A percentile compares a stretch with the other conserved stretches of the same genome.
Conservation (phyloP, 2,888 invertebrate genomes). For the Hirtodrosophila confusa region DNA sequence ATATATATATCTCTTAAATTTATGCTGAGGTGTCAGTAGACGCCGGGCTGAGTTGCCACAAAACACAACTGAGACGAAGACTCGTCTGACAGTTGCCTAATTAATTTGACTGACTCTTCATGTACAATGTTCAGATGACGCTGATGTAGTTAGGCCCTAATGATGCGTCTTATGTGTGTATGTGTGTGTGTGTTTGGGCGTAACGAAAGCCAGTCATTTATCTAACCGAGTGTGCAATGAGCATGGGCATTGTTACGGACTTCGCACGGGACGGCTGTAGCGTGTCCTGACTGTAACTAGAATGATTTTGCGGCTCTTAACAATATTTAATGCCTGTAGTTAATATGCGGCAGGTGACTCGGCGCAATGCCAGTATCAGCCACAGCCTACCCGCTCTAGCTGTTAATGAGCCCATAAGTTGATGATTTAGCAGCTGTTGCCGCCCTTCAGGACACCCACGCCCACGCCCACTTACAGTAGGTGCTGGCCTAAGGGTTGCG, state of each 20-base stretch:
- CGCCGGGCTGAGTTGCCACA: neutral
- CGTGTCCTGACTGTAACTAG: conserved; percentile 44
- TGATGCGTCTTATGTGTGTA: conserved; percentile 49
- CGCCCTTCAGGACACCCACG: conserved; percentile 7
- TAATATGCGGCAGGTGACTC: conserved; percentile 77
- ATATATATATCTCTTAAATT: conserved; percentile 25
- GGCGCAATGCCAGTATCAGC: conserved; percentile 43
- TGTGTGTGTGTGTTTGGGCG: conserved; percentile 9
- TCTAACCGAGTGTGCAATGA: conserved; percentile 41
- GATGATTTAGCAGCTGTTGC: conserved; percentile 49
- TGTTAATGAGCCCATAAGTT: conserved; percentile 64
- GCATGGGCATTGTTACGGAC: conserved; percentile 10
- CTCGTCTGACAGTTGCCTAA: conserved; percentile 61
- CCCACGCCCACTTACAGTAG: conserved; percentile 1
- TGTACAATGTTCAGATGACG: conserved; percentile 39
- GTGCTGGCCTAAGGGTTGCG: conserved; percentile 18
- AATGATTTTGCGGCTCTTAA: conserved; percentile 59
- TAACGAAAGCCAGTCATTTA: conserved; percentile 50
- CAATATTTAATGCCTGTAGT: conserved; percentile 71
- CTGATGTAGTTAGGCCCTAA: conserved; percentile 48
- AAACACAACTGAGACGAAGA: conserved; percentile 16
- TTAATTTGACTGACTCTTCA: conserved; percentile 71
- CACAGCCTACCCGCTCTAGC: conserved; percentile 16
- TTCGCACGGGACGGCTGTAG: neutral
- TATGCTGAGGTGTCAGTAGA: conserved; percentile 4